Base-by-base conservation (phyloP, 2,113 vertebrate species). In the Carettochelys insculpta region DNA sequence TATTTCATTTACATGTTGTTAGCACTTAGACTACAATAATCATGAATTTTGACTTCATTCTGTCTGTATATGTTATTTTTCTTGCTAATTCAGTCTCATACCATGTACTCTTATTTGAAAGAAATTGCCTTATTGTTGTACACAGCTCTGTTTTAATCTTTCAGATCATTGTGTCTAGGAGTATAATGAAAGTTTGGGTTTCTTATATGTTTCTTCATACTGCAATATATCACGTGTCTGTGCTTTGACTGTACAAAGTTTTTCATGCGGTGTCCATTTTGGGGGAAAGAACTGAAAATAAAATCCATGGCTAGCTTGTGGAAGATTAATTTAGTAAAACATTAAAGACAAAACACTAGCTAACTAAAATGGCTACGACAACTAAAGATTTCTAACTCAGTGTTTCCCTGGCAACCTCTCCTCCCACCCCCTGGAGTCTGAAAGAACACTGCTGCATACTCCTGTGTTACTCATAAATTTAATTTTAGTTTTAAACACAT, bases 371-470 rank as follows among this genome's bases (percentile, higher is more conserved):
- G 76, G 16, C 68, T 79, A 24, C 43, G 87, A 73, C 20, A 90
- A 84, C 51, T 20, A 89, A 87, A 80, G 51, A 88, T 87, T 84
- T 82, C 56, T 87, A 89, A 68, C 24, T 47, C 0, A 2, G 3
- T 89, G 90, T 96, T 96, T 91, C 96, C 87, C 95, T 94, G 88
- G 56, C 96, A 95, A 96, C 92, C 53, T 93, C n/a, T n/a, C n/a
- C n/a, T n/a, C n/a, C n/a, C n/a, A 31, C 14, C 8, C 88, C 58
- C 61, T 1, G 0, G 34, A 65, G 65, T 93, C 92, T 54, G n/a
- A 24, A 27, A 85, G 56, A 27, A 0, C 16, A 83, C 71, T 95
- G 80, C 61, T 82, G 43, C 54, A 34, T 82, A 75, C 8, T 92
- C 61, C 6, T 31, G 0, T 47, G 38, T 38, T 90, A 53, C 47